phyloP scores from a whole-genome alignment of 2,113 vertebrate species.

The Saguinus imperator region DNA sequence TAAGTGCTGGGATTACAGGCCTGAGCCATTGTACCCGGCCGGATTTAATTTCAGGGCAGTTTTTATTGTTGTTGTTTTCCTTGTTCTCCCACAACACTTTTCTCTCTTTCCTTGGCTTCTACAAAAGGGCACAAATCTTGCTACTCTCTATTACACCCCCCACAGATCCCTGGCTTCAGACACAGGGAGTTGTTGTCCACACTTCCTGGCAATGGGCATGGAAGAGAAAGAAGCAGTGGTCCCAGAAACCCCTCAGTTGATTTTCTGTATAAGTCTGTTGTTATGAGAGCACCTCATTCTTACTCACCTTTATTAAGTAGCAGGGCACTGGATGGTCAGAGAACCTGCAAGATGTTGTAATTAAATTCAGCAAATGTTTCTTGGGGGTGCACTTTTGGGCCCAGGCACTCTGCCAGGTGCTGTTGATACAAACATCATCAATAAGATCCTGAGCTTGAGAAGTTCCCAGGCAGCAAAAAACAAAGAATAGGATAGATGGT shows the following conservation, averaged over 20 bases:
- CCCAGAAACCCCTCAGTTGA: not conserved
- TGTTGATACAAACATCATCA: not conserved
- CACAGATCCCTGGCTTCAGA: not conserved
- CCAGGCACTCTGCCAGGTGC: not conserved
- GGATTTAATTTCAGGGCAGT: not conserved
- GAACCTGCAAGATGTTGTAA: not conserved
- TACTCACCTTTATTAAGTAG: not conserved
- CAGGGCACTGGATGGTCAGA: not conserved
- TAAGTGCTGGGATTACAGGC: no score
- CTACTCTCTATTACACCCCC: rapidly evolving
- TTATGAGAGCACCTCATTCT: not conserved
- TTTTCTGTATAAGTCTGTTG: not conserved
- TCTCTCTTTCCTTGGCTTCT: not conserved
- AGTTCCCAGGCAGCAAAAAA: not conserved
- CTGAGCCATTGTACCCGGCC: no score
- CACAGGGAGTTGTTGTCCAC: rapidly evolving
- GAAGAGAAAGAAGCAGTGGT: not conserved
- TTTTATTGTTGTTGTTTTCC: not conserved
- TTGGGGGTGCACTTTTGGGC: not conserved
- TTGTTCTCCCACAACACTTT: not conserved
- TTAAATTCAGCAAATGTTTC: constrained; percentile 19
- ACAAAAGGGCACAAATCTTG: not conserved
- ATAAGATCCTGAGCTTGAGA: not conserved
- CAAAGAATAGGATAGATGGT: not conserved
- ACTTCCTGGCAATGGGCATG: no score